phyloP scores from a whole-genome alignment of 2,797 vertebrate species.

The Protosalanx chinensis region DNA sequence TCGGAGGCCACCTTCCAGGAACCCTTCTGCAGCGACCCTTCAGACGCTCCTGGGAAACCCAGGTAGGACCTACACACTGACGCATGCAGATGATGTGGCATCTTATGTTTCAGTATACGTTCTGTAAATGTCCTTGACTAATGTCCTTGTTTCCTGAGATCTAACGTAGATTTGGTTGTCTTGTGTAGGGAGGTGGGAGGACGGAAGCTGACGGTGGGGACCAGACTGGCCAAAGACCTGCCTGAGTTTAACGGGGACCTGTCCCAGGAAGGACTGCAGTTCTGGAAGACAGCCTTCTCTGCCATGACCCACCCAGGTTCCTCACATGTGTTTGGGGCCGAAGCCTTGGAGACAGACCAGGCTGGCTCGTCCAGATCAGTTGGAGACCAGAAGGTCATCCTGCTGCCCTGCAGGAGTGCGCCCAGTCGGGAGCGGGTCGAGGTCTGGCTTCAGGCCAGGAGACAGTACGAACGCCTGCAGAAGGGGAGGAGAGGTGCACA shows the following conservation, averaged over 20 bases:
- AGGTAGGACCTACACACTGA: conserved; percentile 76
- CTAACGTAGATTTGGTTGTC: conserved; percentile 9
- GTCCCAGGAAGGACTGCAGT: conserved; percentile 86
- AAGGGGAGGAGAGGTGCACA: conserved; percentile 55
- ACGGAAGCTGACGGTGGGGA: conserved; percentile 84
- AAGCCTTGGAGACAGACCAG: conserved; percentile 26
- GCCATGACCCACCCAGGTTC: conserved; percentile 86
- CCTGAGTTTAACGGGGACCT: conserved; percentile 90
- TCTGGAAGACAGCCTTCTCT: conserved; percentile 95
- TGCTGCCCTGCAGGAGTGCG: conserved; percentile 92
- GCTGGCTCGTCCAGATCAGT: conserved; percentile 58
- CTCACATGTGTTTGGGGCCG: conserved; percentile 59
- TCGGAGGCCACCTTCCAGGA: conserved; percentile 92
- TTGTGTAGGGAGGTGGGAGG: conserved; percentile 88
- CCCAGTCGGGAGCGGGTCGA: conserved; percentile 87
- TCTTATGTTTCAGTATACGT: too few relatives aligned
- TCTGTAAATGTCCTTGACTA: too few relatives aligned
- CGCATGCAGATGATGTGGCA: not conserved
- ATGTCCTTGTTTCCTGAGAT: not conserved
- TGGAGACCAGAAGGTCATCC: conserved; percentile 85
- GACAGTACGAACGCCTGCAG: conserved; percentile 84
- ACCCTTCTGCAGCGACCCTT: conserved; percentile 95
- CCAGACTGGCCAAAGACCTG: conserved; percentile 84
- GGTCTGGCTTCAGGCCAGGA: conserved; percentile 91
- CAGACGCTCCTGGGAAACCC: conserved; percentile 89